Conservation (phyloP, 2,797 vertebrate genomes). For the Bradypus variegatus region DNA sequence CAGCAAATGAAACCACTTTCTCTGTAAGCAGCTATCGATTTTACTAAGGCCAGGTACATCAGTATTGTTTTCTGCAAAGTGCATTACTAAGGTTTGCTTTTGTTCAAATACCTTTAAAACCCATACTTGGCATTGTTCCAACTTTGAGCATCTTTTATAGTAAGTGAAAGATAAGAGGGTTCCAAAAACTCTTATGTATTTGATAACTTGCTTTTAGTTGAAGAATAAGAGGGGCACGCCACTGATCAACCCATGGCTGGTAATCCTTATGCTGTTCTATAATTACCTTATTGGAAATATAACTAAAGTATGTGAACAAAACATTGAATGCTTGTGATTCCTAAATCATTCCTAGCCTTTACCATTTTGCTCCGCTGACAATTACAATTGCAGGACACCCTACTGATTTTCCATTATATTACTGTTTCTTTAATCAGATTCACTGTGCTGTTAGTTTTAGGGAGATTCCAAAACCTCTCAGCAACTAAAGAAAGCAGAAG, state of each 20-base stretch:
- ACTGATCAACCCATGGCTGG: background rate
- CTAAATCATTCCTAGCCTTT: background rate
- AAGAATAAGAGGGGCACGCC: background rate
- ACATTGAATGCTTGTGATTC: background rate
- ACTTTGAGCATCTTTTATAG: background rate
- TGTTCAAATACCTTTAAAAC: background rate
- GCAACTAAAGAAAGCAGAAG: background rate
- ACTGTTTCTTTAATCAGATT: background rate
- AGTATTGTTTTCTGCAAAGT: background rate
- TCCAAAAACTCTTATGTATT: background rate
- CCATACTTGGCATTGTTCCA: background rate
- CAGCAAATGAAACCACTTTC: background rate
- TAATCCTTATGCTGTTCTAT: background rate
- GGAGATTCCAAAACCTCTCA: background rate
- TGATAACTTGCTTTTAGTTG: background rate
- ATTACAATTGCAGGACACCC: background rate
- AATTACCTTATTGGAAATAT: background rate
- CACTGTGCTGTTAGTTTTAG: background rate
- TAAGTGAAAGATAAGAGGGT: background rate
- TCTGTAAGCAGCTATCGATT: background rate
- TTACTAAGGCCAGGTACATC: background rate
- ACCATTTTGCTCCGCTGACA: background rate
- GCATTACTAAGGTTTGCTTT: constrained; percentile 9
- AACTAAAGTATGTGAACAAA: background rate
- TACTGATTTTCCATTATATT: background rate